Percentiles rank a stretch among this genome's conserved stretches.
Conservation (phyloP, 1,140 invertebrate genomes). For the Geopemphigus sp. region DNA sequence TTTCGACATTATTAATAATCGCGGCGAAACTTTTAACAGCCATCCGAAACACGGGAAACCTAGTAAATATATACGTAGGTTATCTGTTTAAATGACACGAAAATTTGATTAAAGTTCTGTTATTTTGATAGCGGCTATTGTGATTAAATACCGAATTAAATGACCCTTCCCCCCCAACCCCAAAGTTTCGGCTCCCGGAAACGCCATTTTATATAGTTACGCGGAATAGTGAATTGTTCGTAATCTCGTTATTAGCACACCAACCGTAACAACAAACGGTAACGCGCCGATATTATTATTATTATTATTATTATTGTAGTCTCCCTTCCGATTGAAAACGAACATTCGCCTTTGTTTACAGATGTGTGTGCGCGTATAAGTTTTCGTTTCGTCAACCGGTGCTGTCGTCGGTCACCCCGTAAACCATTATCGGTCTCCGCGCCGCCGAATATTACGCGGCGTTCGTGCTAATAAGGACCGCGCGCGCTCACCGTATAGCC, state of each 20-base stretch:
- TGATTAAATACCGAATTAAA: background rate
- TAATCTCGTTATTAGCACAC: background rate
- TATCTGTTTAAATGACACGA: background rate
- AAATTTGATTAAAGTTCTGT: background rate
- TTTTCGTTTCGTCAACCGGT: no score
- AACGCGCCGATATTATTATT: background rate
- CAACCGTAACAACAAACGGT: background rate
- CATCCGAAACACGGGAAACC: background rate
- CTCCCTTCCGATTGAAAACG: no score
- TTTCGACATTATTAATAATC: background rate
- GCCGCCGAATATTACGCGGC: no score
- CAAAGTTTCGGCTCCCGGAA: background rate
- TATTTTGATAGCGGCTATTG: background rate
- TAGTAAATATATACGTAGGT: background rate
- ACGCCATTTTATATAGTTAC: background rate
- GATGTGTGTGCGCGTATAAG: no score
- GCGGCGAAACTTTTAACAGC: background rate
- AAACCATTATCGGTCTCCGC: no score
- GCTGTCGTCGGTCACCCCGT: no score
- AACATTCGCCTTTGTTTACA: no score
- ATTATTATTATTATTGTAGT: no score
- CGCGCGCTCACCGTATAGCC: conserved; percentile 76
- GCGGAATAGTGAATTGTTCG: background rate
- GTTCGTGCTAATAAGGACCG: conserved; percentile 57
- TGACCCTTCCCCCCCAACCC: no score